Percentiles rank a stretch among this genome's conserved stretches.
Evolutionary conservation across 1,140 invertebrate genomes (phyloP).

Genomic region (Asobara japonica): DNA sequence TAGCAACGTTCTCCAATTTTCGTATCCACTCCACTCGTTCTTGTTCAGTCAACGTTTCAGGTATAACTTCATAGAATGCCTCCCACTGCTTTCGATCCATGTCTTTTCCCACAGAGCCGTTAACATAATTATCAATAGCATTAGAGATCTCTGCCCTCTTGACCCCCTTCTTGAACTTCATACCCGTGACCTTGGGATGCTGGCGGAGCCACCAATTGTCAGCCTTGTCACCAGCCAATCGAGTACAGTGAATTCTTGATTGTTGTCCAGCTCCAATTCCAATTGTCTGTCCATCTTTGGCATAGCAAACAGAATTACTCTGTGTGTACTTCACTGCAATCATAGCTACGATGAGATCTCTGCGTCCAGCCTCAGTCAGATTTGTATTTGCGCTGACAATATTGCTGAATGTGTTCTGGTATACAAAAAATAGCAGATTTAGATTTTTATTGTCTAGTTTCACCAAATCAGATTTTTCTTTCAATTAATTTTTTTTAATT

Average conservation of each 20-base stretch:
- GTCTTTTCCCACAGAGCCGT: constrained; percentile 84
- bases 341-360: constrained; percentile 95
- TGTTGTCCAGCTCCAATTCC: constrained; percentile 98
- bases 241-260: constrained; percentile 96
- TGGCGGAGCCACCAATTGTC: constrained; percentile 98
- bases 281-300: constrained; percentile 90
- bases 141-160: constrained; percentile 95
- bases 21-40: constrained; percentile 85
- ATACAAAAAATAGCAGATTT: too few species aligned
- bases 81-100: constrained; percentile 75
- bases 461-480: too few species aligned
- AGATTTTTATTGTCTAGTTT: too few species aligned
- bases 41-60: constrained; percentile 72
- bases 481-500: too few species aligned
- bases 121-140: constrained; percentile 95
- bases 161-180: constrained; percentile 90
- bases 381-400: constrained; percentile 80
- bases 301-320: constrained; percentile 96
- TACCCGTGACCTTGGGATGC: constrained; percentile 85
- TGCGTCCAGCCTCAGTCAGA: constrained; percentile 79
- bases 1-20: constrained; percentile 83
- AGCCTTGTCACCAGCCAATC: constrained; percentile 97
- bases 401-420: constrained; percentile 84
- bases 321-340: constrained; percentile 98
- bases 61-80: constrained; percentile 78